Evolutionary conservation across 2,113 vertebrate genomes (phyloP).

Genomic region (Chionis minor): DNA sequence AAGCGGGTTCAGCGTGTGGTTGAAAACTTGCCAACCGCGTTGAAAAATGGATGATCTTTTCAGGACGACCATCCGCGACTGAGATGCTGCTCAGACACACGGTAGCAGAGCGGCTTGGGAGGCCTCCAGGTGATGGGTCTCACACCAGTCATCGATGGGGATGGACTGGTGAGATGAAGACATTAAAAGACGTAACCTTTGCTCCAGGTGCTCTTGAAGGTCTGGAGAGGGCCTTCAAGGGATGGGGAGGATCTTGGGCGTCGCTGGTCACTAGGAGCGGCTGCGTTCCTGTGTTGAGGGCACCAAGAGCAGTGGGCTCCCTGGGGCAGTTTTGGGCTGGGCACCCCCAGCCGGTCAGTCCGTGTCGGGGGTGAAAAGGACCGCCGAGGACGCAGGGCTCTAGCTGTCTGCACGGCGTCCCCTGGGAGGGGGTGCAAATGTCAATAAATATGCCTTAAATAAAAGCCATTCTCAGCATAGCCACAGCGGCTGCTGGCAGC

Average conservation of each 20-base stretch:
- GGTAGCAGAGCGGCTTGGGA: background rate
- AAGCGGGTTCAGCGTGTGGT: background rate
- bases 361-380: rapidly evolving
- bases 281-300: background rate
- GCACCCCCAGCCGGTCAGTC: rapidly evolving
- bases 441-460: background rate
- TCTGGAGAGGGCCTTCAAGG: background rate
- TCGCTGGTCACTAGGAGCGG: background rate
- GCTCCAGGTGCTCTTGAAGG: background rate
- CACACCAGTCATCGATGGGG: background rate
- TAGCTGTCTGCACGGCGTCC: background rate
- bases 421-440: background rate
- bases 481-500: background rate
- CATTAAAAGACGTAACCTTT: background rate
- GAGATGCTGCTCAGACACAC: rapidly evolving
- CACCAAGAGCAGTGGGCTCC: background rate
- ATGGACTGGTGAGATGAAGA: background rate
- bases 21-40: background rate
- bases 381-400: background rate
- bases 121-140: background rate
- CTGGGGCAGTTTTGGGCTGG: background rate
- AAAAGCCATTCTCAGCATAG: background rate
- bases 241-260: background rate
- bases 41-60: background rate
- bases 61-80: rapidly evolving